Conservation (phyloP, 1,140 invertebrate species). For the Halictus rubicundus region DNA sequence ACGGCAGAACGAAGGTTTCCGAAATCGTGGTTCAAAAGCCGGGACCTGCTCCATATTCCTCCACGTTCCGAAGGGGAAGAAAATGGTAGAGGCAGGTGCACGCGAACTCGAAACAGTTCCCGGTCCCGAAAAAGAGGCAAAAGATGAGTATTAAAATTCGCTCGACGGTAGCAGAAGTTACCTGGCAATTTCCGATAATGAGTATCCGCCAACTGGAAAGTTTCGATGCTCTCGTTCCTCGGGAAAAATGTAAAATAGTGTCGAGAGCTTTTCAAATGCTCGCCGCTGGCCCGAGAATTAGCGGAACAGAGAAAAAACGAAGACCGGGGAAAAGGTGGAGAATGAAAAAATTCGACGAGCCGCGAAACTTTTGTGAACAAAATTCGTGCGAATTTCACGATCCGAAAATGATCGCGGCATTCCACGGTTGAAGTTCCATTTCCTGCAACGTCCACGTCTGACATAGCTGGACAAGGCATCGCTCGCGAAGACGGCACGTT, state of each 20-base stretch:
- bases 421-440: too few relatives aligned
- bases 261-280: not conserved
- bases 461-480: not conserved
- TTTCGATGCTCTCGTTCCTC: not conserved
- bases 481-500: too few relatives aligned
- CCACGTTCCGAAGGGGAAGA: too few relatives aligned
- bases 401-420: not conserved
- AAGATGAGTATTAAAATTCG: slow-evolving; percentile 2
- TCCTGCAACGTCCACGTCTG: not conserved
- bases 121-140: not conserved
- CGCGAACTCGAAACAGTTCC: too few relatives aligned
- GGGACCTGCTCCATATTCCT: too few relatives aligned
- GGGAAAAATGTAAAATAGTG: not conserved
- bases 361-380: not conserved
- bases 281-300: not conserved
- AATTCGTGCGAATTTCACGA: not conserved
- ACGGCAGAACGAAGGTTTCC: too few relatives aligned
- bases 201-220: not conserved
- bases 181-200: slow-evolving; percentile 14
- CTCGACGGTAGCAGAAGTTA: not conserved
- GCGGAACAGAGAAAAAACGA: not conserved
- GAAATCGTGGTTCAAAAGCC: too few relatives aligned
- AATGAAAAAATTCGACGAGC: slow-evolving; percentile 6
- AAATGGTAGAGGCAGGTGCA: too few relatives aligned
- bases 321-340: not conserved